Evolutionary conservation across 2,797 vertebrate genomes (phyloP), one percentile per base, ranked within the genome.

Genomic region (Enteromius viviparus): DNA sequence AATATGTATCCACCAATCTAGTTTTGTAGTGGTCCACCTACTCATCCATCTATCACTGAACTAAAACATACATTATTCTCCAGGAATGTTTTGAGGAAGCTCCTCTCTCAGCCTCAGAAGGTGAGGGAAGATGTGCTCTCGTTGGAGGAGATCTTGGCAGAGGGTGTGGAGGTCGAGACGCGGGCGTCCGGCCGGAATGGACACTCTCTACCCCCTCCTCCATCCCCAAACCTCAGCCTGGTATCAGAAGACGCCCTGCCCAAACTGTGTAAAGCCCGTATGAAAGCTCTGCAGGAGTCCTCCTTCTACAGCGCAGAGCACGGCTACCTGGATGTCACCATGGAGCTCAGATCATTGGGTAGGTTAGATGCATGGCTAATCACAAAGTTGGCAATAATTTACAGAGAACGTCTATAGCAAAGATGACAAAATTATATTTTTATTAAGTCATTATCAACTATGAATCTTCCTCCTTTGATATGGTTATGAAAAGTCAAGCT

Each of bases 251-350:
- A 94, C 81, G 96, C 94, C 3, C 93, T 96, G 0, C 92, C 96
- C 4, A 91, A 93, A 83, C 95, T 99, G 1, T 97, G 97, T 89
- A 97, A 96, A 84, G 96, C 97, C 2, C 91, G 96, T 78, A 98
- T 94, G 89, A 99, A 98, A 92, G 97, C 97, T 12, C 93, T 99
- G 89, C 98, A 99, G 89, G 97, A 99, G 89, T 97, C 98, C 81
- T 98, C 96, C 91, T 99, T 98, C 90, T 99, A 98, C 94, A 99
- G 98, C 0, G 96, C 97, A 0, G 98, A 99, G 90, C 98, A 99
- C 0, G 96, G 97, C 85, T 99, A 99, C 8, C 95, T 99, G 83
- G 98, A 99, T 60, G 98, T 99, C 93, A 99, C 97, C 91, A 96
- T 99, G 97, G 98, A 99, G 94, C 96, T 99, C 45, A 91, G 95